Evolutionary conservation across 2,888 invertebrate species (phyloP), one percentile per base, ranked within the genome.

Genomic region (Lamellibrachia satsuma): DNA sequence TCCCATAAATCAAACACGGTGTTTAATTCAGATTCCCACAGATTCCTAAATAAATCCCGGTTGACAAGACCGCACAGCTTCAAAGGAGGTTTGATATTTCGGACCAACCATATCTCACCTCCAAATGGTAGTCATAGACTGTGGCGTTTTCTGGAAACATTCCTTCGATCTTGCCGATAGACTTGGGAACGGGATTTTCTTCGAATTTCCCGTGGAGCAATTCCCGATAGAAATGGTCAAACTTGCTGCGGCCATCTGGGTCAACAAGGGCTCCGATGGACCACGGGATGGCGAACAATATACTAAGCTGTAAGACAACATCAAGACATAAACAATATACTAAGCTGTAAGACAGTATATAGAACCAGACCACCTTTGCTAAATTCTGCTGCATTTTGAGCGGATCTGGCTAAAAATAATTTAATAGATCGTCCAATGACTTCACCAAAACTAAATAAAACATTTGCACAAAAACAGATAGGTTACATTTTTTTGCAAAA

Each of bases 251-350:
- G 0, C 98, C 98, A 91, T 97, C 97, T 0, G 97, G 97, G 96
- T 98, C 98, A 60, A 98, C 96, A 93, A 98, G 97, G 1, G 98
- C 98, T 1, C 98, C 99, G 52, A 98, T 96, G 0, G 98, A 98
- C 99, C 99, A 99, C 3, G 98, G 97, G 91, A 98, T 96, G 0
- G 98, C 97, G 95, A 97, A 97, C 95, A 98, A 97, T 94, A 98
- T 75, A 22, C 75, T 75, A n/a, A 75, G 75, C 75, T 75, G 75
- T n/a, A 75, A 75, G 22, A 75, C 3, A 52, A 51, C 52, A 11
- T 60, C 52, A 60, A 75, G 75, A 39, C 39, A 39, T 39, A 39
- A 97, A 97, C 95, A 98, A 97, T 94, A 98, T 75, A 22, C 75
- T 75, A n/a, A 75, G 75, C 75, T 75, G 75, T n/a, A 75, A 75